Percentiles rank a stretch among this genome's conserved stretches.
phyloP scores from a whole-genome alignment of 2,113 vertebrate species.

The Chroicocephalus ridibundus region DNA sequence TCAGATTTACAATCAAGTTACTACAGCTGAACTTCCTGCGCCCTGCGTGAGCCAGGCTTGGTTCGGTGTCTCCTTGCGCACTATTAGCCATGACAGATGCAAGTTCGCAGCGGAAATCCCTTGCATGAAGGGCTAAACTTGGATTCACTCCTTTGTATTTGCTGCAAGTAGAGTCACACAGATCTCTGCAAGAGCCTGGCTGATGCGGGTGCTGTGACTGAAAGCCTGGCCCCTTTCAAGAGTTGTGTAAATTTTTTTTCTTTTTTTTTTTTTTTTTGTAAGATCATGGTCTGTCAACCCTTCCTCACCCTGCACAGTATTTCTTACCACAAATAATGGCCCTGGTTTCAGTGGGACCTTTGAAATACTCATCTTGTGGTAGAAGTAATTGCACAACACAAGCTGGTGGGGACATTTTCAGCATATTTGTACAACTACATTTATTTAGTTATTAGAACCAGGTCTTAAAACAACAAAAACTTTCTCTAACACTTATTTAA shows the following conservation, averaged over 20 bases:
- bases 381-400: slow-evolving; percentile 2
- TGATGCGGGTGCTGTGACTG: not conserved
- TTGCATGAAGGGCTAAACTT: not conserved
- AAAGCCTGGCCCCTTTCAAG: not conserved
- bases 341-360: slow-evolving; percentile 21
- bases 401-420: not conserved
- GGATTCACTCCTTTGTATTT: not conserved
- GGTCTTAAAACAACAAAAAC: slow-evolving; percentile 4
- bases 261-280: not conserved
- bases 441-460: not conserved
- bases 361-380: not conserved
- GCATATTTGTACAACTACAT: not conserved
- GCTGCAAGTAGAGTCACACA: not conserved
- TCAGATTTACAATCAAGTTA: not conserved
- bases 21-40: not conserved
- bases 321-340: slow-evolving; percentile 3
- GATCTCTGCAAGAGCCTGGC: not conserved
- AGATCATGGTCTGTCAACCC: not conserved
- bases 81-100: not conserved
- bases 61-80: fast-evolving
- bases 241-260: not conserved
- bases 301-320: not conserved
- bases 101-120: fast-evolving
- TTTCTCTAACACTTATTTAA: not conserved
- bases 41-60: not conserved